Base-by-base conservation (phyloP, 2,113 vertebrate species). In the Lota lota region DNA sequence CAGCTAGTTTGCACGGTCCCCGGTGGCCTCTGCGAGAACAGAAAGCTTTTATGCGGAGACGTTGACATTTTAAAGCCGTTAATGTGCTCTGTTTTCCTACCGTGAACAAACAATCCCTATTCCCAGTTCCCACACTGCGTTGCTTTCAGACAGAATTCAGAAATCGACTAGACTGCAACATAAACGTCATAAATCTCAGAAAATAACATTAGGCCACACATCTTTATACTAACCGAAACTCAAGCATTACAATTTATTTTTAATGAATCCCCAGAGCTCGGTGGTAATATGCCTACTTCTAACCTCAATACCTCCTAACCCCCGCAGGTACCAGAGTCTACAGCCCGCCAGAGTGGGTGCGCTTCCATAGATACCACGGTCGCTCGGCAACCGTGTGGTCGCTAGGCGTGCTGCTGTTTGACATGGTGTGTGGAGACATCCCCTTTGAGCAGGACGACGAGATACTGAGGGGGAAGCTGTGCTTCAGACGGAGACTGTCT, bases 381-480 rank as follows among this genome's bases (percentile, higher is more conserved):
- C 93, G 96, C 66, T 98, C 97, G 0, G 97, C 97, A 36, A 96
- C 97, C 0, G 94, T 99, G 69, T 99, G 97, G 97, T 99, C 97
- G 12, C 86, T 99, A 76, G 97, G 97, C 1, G 96, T 99, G 79
- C 88, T 99, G 63, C 90, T 99, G 1, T 99, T 96, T 0, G 97
- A 99, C 88, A 98, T 99, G 96, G 96, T 99, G 68, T 99, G 97
- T 0, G 97, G 97, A 40, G 97, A 99, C 86, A 98, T 99, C 83
- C 97, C 97, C 22, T 99, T 99, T 18, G 97, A 98, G 82, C 97
- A 96, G 75, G 97, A 99, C 0, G 95, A 98, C 68, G 97, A 99
- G 88, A 99, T 99, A 65, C 90, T 98, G 50, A 90, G 92, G 0
- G 97, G 96, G 1, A 89, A 89, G 15, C 87, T 99, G 57, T 95